phyloP scores from a whole-genome alignment of 2,888 invertebrate species.

The Clepsis dumicolana region DNA sequence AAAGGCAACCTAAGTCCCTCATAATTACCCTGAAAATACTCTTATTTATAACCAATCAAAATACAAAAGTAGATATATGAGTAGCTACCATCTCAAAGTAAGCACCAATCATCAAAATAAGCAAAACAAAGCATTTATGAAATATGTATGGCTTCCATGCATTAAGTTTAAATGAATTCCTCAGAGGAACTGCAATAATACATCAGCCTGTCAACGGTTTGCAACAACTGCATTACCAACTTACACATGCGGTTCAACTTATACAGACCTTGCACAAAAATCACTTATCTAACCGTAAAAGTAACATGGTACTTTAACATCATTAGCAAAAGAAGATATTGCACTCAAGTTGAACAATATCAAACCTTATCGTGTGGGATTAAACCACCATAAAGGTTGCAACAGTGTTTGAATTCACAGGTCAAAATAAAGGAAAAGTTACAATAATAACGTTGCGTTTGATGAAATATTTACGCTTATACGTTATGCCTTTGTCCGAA shows the following conservation, averaged over 20 bases:
- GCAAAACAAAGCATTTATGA: constrained; percentile 39
- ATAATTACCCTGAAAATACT: constrained; percentile 14
- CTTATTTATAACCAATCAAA: background rate
- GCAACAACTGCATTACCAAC: constrained; percentile 53
- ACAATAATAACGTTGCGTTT: constrained; percentile 14
- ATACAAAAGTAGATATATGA: no score
- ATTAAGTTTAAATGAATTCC: constrained; percentile 61
- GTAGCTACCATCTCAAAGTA: background rate
- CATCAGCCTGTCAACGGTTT: constrained; percentile 72
- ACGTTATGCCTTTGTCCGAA: background rate
- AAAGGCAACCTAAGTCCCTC: no score
- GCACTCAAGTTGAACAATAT: constrained; percentile 47
- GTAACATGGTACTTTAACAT: constrained; percentile 59
- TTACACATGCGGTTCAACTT: constrained; percentile 53
- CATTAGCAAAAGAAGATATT: constrained; percentile 55
- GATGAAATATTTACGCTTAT: constrained; percentile 1
- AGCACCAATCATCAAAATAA: constrained; percentile 32
- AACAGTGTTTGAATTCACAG: constrained; percentile 11
- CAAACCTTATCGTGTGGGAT: constrained; percentile 48
- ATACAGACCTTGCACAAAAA: constrained; percentile 46
- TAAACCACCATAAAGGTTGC: constrained; percentile 47
- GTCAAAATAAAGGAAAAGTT: constrained; percentile 35
- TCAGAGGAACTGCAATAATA: constrained; percentile 65
- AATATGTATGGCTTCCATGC: constrained; percentile 43
- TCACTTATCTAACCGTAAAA: constrained; percentile 51